These are phyloP conservation scores for Drosophila kepulauana DNA, from an alignment of 1,140 invertebrate genomes.

Conservation along the genomic window DNA sequence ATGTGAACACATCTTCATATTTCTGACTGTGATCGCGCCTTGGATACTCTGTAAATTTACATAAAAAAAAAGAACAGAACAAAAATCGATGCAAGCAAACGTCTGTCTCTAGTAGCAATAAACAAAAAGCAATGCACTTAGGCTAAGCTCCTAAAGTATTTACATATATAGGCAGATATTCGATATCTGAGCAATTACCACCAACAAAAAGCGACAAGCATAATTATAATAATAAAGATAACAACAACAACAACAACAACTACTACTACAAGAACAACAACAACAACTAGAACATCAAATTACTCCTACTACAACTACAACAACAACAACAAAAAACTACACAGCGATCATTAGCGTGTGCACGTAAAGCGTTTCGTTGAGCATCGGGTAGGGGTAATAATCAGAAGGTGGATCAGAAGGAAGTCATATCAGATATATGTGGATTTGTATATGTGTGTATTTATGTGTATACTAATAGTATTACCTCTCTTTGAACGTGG, in stretches of 20 bases:
- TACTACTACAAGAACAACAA: constrained; percentile 45
- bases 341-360: constrained; percentile 62
- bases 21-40: constrained; percentile 84
- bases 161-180: constrained; percentile 43
- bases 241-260: constrained; percentile 44
- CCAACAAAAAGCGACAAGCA: constrained; percentile 57
- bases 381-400: constrained; percentile 15
- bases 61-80: constrained; percentile 51
- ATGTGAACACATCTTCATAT: constrained; percentile 84
- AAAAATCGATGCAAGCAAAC: constrained; percentile 17
- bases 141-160: constrained; percentile 68
- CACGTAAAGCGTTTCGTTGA: constrained; percentile 36
- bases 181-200: constrained; percentile 24
- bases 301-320: constrained; percentile 29
- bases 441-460: constrained; percentile 14
- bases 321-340: constrained; percentile 42
- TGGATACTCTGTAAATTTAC: constrained; percentile 83
- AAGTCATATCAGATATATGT: constrained; percentile 15
- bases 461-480: constrained; percentile 24
- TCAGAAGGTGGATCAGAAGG: neutral
- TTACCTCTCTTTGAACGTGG: constrained; percentile 36
- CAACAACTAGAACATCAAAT: constrained; percentile 46
- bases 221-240: constrained; percentile 33
- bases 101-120: constrained; percentile 28
- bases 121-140: constrained; percentile 56